Conservation (phyloP, 2,113 vertebrate genomes). For the Apistogramma diplotaenia region DNA sequence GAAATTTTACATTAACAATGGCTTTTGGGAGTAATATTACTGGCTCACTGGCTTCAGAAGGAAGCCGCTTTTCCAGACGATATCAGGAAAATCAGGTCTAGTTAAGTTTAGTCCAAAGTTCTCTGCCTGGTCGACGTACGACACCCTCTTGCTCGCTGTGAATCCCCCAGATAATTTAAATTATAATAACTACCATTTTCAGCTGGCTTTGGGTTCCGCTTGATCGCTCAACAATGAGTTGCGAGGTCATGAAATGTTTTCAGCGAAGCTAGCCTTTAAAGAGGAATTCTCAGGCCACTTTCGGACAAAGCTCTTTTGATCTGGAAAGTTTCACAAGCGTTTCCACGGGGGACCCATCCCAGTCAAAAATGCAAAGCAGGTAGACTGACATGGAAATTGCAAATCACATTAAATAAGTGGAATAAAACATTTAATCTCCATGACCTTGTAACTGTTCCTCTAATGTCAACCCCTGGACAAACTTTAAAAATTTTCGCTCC, state of each 20-base stretch:
- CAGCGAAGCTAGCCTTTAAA: neutral
- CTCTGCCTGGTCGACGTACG: neutral
- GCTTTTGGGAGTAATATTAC: slow-evolving; percentile 5
- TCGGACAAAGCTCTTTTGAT: neutral
- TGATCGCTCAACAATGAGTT: neutral
- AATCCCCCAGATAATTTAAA: neutral
- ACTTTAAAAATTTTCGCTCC: neutral
- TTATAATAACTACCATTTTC: neutral
- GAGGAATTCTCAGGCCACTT: neutral
- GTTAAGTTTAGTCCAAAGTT: neutral
- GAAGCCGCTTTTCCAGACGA: neutral
- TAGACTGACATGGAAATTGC: neutral
- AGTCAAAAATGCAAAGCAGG: neutral
- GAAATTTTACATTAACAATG: slow-evolving; percentile 34
- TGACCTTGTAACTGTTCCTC: neutral
- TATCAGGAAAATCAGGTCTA: neutral
- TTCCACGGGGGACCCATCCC: neutral
- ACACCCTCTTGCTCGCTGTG: neutral
- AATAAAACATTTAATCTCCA: neutral
- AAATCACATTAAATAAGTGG: neutral
- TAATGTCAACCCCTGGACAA: neutral
- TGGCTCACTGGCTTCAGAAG: slow-evolving; percentile 32
- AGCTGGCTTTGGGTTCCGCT: neutral
- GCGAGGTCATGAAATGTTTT: neutral
- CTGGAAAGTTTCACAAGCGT: neutral